Percentiles rank a stretch among this genome's conserved stretches.
phyloP scores from a whole-genome alignment of 2,797 vertebrate species.

The Otus scops region DNA sequence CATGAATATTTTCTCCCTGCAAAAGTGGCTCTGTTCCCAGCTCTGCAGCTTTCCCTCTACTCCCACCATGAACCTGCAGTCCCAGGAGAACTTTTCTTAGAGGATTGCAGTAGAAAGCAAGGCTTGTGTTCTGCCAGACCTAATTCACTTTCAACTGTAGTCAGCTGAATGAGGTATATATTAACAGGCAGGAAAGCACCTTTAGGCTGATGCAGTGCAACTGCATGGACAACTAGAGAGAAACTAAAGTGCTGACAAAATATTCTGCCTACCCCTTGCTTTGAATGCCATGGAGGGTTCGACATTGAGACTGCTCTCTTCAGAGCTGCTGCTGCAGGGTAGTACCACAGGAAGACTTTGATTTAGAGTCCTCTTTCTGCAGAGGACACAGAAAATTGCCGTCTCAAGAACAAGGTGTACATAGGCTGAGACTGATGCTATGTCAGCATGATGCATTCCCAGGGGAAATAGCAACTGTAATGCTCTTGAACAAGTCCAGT shows the following conservation, averaged over 20 bases:
- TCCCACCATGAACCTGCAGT: neutral
- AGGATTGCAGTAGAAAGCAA: neutral
- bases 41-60: conserved; percentile 4
- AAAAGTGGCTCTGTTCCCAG: conserved; percentile 10
- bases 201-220: neutral
- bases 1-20: neutral
- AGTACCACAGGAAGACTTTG: neutral
- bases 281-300: neutral
- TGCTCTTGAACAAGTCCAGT: neutral
- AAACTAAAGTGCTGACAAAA: neutral
- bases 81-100: neutral
- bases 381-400: neutral
- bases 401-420: neutral
- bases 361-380: neutral
- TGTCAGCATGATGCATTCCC: neutral
- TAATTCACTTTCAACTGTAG: neutral
- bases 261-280: neutral
- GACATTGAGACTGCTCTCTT: neutral
- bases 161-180: neutral
- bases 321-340: neutral
- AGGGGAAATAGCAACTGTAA: neutral
- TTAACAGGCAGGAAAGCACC: neutral
- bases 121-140: neutral
- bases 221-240: neutral
- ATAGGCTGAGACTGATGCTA: fast-evolving